phyloP scores from a whole-genome alignment of 2,797 vertebrate genomes.

The Neosilurus hyrtlii region DNA sequence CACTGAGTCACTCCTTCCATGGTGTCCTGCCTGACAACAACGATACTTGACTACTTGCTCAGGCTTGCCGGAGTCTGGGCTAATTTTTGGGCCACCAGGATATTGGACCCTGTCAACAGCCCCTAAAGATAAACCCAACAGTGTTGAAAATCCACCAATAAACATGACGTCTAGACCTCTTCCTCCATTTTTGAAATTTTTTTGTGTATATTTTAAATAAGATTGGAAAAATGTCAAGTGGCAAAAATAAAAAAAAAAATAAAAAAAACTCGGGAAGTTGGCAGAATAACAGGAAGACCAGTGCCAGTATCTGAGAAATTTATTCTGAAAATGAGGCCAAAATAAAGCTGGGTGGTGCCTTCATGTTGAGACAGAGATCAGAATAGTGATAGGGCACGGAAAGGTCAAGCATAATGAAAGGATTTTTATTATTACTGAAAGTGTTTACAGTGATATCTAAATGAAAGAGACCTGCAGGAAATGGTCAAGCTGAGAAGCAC shows the following conservation, averaged over 20 bases:
- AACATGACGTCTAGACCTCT: conserved; percentile 45
- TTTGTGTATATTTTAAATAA: conserved; percentile 56
- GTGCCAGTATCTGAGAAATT: conserved; percentile 70
- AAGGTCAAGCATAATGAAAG: conserved; percentile 68
- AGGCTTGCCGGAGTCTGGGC: conserved; percentile 65
- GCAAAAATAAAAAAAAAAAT: conserved; percentile 54
- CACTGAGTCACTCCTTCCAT: conserved; percentile 52
- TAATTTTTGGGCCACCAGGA: conserved; percentile 62
- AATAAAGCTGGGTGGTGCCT: conserved; percentile 69
- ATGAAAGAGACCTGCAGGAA: conserved; percentile 61
- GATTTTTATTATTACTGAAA: conserved; percentile 48
- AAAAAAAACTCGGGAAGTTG: conserved; percentile 49
- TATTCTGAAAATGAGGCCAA: conserved; percentile 65
- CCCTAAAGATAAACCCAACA: conserved; percentile 67
- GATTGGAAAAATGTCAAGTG: conserved; percentile 57
- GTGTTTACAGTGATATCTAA: conserved; percentile 58
- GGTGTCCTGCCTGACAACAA: conserved; percentile 49
- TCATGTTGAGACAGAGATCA: conserved; percentile 68
- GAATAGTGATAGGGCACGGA: conserved; percentile 66
- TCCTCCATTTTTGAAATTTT: conserved; percentile 59
- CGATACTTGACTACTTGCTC: conserved; percentile 62
- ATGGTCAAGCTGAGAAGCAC: conserved; percentile 50
- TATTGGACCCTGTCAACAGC: conserved; percentile 70
- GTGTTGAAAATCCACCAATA: conserved; percentile 63
- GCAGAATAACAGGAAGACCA: conserved; percentile 77